phyloP scores from a whole-genome alignment of 30 jellyfish, hydroid and myxozoan genomes.

The Rhopilema esculentum region DNA sequence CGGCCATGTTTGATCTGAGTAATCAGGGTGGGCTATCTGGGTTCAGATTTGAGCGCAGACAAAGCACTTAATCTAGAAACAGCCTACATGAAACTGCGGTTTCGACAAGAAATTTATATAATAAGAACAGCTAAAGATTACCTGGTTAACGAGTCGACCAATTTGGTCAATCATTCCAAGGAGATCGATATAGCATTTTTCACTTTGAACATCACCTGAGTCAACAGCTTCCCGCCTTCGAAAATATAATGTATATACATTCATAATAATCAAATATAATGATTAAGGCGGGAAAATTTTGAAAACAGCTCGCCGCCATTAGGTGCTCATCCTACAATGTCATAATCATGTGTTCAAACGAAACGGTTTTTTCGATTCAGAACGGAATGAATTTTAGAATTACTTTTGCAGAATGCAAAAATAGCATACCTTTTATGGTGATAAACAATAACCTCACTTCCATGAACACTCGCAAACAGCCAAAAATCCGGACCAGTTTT shows the following conservation, averaged over 20 bases:
- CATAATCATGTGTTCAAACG: too few species aligned
- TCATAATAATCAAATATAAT: background rate
- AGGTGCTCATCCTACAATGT: too few species aligned
- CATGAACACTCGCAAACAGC: conserved; percentile 78
- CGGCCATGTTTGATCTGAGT: background rate
- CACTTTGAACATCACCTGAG: conserved; percentile 59
- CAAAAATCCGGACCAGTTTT: conserved; percentile 85
- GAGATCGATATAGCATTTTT: conserved; percentile 68
- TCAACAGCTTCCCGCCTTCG: conserved; percentile 67
- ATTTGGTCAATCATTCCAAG: conserved; percentile 75
- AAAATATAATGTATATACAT: background rate
- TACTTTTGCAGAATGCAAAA: too few species aligned
- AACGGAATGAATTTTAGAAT: too few species aligned
- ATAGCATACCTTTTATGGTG: conserved; percentile 63
- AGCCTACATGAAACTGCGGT: too few species aligned
- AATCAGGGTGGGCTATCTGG: background rate
- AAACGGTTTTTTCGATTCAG: too few species aligned
- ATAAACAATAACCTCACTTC: conserved; percentile 67
- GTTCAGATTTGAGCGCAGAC: too few species aligned
- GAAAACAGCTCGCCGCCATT: too few species aligned
- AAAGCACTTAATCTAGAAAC: too few species aligned
- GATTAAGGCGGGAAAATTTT: background rate
- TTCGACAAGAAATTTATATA: too few species aligned
- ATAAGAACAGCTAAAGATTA: too few species aligned
- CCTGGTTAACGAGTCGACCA: conserved; percentile 97